These are phyloP conservation scores for Pteruthius melanotis DNA, from an alignment of 2,113 vertebrate species.

Conservation along the genomic window DNA sequence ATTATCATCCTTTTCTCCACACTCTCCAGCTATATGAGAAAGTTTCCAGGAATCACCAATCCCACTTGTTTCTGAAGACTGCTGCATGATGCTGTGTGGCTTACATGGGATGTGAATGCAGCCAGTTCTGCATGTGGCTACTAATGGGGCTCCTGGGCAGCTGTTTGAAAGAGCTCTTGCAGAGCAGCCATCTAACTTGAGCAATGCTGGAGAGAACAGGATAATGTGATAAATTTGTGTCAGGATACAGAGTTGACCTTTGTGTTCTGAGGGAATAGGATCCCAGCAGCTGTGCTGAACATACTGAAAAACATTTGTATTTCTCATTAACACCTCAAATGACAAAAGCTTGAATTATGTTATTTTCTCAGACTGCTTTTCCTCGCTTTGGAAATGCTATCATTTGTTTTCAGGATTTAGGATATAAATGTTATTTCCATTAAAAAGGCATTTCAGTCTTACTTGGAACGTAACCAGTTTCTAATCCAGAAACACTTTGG, in stretches of 20 bases:
- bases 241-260: neutral
- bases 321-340: slow-evolving; percentile 24
- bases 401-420: neutral
- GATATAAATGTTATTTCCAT: neutral
- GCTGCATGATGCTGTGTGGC: neutral
- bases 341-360: neutral
- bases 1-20: neutral
- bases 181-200: neutral
- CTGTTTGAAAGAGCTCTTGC: neutral
- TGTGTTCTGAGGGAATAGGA: neutral
- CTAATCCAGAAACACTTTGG: neutral
- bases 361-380: neutral
- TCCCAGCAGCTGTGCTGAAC: neutral
- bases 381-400: neutral
- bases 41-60: neutral
- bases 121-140: neutral
- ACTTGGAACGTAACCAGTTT: neutral
- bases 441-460: slow-evolving; percentile 5
- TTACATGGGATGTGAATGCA: neutral
- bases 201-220: neutral
- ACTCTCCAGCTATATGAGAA: neutral
- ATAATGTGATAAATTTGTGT: neutral
- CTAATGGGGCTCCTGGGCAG: neutral
- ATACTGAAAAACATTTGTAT: neutral
- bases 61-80: neutral